Evolutionary conservation across 2,888 invertebrate species (phyloP).

Genomic region (Bruchidius siliquastri): DNA sequence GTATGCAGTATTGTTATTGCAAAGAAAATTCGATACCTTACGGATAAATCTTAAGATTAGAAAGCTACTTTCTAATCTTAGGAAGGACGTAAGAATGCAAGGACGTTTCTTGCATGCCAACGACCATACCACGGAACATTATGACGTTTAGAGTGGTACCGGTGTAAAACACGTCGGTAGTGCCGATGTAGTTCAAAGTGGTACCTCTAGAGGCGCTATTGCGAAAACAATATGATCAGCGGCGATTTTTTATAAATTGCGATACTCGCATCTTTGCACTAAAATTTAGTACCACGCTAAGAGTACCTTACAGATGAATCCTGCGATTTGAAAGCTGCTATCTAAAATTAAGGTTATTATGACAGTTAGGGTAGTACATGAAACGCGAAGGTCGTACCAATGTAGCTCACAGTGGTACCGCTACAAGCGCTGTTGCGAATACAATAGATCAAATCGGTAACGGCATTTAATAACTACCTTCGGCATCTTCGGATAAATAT

Average conservation of each 20-base stretch:
- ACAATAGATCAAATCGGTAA: too few relatives aligned
- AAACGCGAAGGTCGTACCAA: too few relatives aligned
- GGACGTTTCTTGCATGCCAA: constrained; percentile 16
- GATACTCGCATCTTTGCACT: too few relatives aligned
- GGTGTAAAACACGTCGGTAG: neutral
- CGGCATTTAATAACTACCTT: too few relatives aligned
- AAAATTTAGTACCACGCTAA: too few relatives aligned
- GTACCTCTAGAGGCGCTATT: neutral
- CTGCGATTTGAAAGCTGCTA: too few relatives aligned
- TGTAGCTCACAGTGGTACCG: neutral
- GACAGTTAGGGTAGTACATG: too few relatives aligned
- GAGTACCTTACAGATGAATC: too few relatives aligned
- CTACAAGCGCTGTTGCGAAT: neutral
- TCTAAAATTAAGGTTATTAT: too few relatives aligned
- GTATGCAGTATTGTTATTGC: neutral
- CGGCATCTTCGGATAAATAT: too few relatives aligned
- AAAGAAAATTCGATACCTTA: neutral
- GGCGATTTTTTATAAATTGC: too few relatives aligned
- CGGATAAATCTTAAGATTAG: constrained; percentile 15
- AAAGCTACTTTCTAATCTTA: constrained; percentile 23
- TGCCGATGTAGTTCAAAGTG: neutral
- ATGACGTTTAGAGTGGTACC: neutral
- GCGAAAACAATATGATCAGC: too few relatives aligned
- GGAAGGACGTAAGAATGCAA: constrained; percentile 19
- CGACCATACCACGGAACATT: constrained; percentile 5